Conservation (phyloP, 2,797 vertebrate genomes). For the Allobates femoralis region DNA sequence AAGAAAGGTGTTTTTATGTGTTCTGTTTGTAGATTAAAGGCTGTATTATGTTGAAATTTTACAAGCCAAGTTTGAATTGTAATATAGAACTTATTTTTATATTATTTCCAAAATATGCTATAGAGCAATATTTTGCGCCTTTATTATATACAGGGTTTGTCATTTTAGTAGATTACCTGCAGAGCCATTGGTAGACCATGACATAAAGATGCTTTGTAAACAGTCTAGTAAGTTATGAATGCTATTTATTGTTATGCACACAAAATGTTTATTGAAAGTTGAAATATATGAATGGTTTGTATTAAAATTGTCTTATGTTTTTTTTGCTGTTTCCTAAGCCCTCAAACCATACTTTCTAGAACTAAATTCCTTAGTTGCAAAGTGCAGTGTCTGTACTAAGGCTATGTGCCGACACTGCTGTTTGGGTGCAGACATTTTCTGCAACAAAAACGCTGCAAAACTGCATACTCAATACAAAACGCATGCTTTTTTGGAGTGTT, state of each 20-base stretch:
- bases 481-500: too few species aligned
- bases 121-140: slow-evolving; percentile 80
- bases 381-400: too few species aligned
- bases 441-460: too few species aligned
- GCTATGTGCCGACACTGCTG: too few species aligned
- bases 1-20: slow-evolving; percentile 77
- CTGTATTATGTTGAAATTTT: slow-evolving; percentile 76
- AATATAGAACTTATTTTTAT: slow-evolving; percentile 86
- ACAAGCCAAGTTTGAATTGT: slow-evolving; percentile 80
- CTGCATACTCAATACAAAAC: too few species aligned
- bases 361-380: background rate
- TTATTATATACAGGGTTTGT: slow-evolving; percentile 76
- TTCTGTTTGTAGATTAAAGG: slow-evolving; percentile 76
- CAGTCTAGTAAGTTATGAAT: slow-evolving; percentile 66
- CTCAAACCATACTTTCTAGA: background rate
- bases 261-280: slow-evolving; percentile 65
- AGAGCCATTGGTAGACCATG: slow-evolving; percentile 69
- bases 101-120: slow-evolving; percentile 80
- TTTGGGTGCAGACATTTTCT: too few species aligned
- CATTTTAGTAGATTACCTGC: slow-evolving; percentile 71
- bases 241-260: slow-evolving; percentile 69
- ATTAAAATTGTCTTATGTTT: slow-evolving; percentile 63
- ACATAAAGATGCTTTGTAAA: slow-evolving; percentile 69
- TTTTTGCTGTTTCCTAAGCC: slow-evolving; percentile 20
- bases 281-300: slow-evolving; percentile 69